phyloP scores from a whole-genome alignment of 2,888 invertebrate species.

The Aspidiotus rigidus region DNA sequence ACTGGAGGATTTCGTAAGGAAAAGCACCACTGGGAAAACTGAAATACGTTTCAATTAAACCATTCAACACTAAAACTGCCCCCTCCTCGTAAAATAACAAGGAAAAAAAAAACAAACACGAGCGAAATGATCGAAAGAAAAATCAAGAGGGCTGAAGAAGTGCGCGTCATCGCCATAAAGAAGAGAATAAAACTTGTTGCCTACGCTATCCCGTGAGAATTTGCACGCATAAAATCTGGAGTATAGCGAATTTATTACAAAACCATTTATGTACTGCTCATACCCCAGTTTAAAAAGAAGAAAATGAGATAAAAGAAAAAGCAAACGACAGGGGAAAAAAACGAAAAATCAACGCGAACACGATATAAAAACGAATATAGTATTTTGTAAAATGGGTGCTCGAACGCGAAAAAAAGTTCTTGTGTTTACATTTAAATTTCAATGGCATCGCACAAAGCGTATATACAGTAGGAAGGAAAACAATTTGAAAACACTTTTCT shows the following conservation, averaged over 20 bases:
- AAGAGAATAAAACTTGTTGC: constrained; percentile 2
- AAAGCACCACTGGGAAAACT: too few species aligned
- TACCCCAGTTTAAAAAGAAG: neutral
- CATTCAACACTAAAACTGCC: too few species aligned
- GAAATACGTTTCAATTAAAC: too few species aligned
- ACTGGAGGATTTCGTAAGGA: too few species aligned
- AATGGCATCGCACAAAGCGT: neutral
- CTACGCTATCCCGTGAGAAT: neutral
- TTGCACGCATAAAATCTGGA: constrained; percentile 3
- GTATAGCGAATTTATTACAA: constrained; percentile 9
- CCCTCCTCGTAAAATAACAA: too few species aligned
- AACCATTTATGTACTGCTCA: constrained; percentile 6
- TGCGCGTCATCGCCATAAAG: neutral
- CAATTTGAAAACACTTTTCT: constrained; percentile 18
- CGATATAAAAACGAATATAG: constrained; percentile 9
- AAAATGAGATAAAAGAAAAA: neutral
- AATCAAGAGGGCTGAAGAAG: too few species aligned
- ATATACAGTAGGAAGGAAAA: constrained; percentile 19
- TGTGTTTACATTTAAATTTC: constrained; percentile 32
- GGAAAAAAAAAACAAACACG: too few species aligned
- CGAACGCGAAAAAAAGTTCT: neutral
- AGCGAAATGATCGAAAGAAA: too few species aligned
- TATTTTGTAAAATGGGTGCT: constrained; percentile 1
- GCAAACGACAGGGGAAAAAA: neutral
- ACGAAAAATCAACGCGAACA: neutral